These are phyloP conservation scores for Pegoplata infirma DNA, from an alignment of 2,888 invertebrate genomes.

Conservation along the genomic window DNA sequence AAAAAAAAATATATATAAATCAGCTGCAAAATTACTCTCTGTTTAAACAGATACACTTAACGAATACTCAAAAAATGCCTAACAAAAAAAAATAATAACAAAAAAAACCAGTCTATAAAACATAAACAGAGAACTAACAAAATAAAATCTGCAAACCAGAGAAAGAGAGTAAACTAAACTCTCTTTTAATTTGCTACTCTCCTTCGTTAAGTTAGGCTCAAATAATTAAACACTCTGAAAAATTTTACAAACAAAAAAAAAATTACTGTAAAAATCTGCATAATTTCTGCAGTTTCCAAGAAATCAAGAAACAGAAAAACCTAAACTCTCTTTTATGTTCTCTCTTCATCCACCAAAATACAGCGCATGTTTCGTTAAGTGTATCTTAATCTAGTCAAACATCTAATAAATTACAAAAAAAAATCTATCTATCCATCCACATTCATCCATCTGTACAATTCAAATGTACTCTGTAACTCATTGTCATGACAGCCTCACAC, in stretches of 20 bases:
- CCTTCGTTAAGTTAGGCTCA: background rate
- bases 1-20: too few species aligned
- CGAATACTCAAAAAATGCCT: conserved; percentile 9
- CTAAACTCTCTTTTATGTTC: too few species aligned
- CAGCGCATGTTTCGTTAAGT: conserved; percentile 49
- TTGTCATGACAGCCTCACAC: background rate
- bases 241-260: background rate
- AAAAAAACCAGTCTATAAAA: conserved; percentile 23
- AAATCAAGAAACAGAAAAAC: background rate
- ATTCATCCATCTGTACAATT: too few species aligned
- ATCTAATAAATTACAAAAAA: too few species aligned
- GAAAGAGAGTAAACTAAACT: background rate
- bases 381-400: conserved; percentile 17
- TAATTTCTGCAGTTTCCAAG: background rate
- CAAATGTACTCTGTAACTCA: too few species aligned
- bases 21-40: too few species aligned
- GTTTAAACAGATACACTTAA: conserved; percentile 39
- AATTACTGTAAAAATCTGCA: background rate
- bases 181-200: too few species aligned
- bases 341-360: too few species aligned
- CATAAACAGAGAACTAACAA: conserved; percentile 46
- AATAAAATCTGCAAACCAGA: background rate
- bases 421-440: too few species aligned
- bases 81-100: background rate
- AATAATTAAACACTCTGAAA: too few species aligned